These are phyloP conservation scores for Mormyrus hasselquistii DNA, from an alignment of 2,797 vertebrate species.

Conservation along the genomic window DNA sequence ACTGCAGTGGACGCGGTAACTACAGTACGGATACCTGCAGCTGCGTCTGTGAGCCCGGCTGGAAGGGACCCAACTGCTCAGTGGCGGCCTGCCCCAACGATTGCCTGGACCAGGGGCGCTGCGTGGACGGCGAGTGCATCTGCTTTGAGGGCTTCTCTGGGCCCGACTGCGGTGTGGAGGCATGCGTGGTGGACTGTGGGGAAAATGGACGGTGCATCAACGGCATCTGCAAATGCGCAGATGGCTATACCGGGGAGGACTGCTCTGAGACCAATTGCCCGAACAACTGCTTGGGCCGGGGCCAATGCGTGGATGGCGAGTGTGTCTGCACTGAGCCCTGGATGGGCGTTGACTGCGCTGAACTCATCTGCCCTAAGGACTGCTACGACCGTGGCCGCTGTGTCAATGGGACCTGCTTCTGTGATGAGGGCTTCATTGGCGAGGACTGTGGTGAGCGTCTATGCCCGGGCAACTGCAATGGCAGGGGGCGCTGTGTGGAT, in stretches of 20 bases:
- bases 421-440: conserved; percentile 74
- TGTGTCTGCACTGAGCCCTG: conserved; percentile 78
- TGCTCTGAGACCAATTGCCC: conserved; percentile 72
- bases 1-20: conserved; percentile 81
- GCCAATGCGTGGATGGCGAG: conserved; percentile 72
- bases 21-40: conserved; percentile 71
- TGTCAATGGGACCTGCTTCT: conserved; percentile 80
- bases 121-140: conserved; percentile 70
- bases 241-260: conserved; percentile 69
- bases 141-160: conserved; percentile 80
- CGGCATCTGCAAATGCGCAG: conserved; percentile 66
- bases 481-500: conserved; percentile 71
- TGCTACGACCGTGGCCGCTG: conserved; percentile 84
- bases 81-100: conserved; percentile 65
- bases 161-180: conserved; percentile 62
- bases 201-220: conserved; percentile 66
- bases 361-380: conserved; percentile 81
- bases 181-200: conserved; percentile 67
- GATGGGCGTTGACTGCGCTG: conserved; percentile 75
- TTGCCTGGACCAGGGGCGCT: conserved; percentile 79
- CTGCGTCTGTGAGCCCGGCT: conserved; percentile 74
- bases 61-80: conserved; percentile 75
- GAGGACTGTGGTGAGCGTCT: conserved; percentile 69
- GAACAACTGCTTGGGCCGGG: conserved; percentile 71
- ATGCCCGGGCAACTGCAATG: conserved; percentile 71